Percentiles rank a stretch among this genome's conserved stretches.
phyloP scores from a whole-genome alignment of 2,888 invertebrate species.

The Napeogenes sylphis region DNA sequence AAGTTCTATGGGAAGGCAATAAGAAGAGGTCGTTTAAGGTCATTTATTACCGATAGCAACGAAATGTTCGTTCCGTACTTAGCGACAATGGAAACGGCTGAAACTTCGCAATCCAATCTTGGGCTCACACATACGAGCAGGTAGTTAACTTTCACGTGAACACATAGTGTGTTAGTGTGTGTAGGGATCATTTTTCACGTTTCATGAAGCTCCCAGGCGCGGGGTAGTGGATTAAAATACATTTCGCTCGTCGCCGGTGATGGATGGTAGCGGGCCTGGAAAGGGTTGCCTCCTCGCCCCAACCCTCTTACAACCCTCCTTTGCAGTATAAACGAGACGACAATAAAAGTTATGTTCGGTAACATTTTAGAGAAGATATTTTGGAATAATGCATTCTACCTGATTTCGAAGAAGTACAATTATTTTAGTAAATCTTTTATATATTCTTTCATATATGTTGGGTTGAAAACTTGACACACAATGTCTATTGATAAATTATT shows the following conservation, averaged over 20 bases:
- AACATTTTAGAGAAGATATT: slow-evolving; percentile 1
- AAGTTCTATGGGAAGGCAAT: slow-evolving; percentile 19
- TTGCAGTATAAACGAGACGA: slow-evolving; percentile 41
- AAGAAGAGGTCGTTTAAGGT: slow-evolving; percentile 26
- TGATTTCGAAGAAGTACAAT: slow-evolving; percentile 38
- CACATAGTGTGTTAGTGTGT: slow-evolving; percentile 39
- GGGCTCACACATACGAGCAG: slow-evolving; percentile 25
- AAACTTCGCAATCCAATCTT: slow-evolving; percentile 33
- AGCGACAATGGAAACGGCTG: slow-evolving; percentile 34
- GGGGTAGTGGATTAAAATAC: slow-evolving; percentile 76
- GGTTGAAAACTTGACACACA: too few species aligned
- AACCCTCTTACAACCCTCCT: slow-evolving; percentile 15
- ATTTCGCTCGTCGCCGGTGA: slow-evolving; percentile 69
- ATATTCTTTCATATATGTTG: too few species aligned
- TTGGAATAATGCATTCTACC: slow-evolving; percentile 38
- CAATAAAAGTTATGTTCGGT: slow-evolving; percentile 40
- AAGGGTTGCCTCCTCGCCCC: slow-evolving; percentile 58
- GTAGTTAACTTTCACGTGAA: slow-evolving; percentile 27
- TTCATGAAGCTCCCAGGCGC: slow-evolving; percentile 71
- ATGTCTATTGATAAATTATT: background rate
- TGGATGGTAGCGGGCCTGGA: slow-evolving; percentile 58
- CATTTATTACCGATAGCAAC: slow-evolving; percentile 29
- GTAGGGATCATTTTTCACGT: slow-evolving; percentile 74
- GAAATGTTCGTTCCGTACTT: slow-evolving; percentile 29
- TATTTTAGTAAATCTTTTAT: slow-evolving; percentile 14